Base-by-base conservation (phyloP, 2,888 invertebrate species). In the Ornithoptera alexandrae region DNA sequence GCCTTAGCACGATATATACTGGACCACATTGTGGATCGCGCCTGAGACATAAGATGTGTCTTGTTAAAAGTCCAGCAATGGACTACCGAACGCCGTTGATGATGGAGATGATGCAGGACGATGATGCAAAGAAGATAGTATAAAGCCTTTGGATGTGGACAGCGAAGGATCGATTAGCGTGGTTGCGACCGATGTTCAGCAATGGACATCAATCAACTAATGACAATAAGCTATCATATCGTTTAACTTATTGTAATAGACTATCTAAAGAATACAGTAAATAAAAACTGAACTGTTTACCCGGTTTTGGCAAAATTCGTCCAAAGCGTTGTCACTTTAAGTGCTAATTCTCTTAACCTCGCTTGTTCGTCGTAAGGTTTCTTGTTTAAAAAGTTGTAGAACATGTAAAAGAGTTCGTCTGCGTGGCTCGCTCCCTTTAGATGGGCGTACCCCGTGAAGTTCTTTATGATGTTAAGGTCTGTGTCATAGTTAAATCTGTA, bases 221-320 rank as follows among this genome's bases (percentile, higher is more conserved):
- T n/a, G 8, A 58, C 22, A 24, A 24, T 12, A 0, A 24, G n/a
- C 24, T 24, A 20, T 5, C 4, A 17, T 22, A 17, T 15, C 39
- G 1, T 24, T 22, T 10, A 24, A 22, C 12, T 4, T 17, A 6
- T 17, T 5, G 6, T 24, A 22, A n/a, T 1, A 18, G 15, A 30
- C 12, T 12, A 6, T 59, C 1, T 10, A 59, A 20, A 22, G 24
- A 39, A 1, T 12, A 24, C 22, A 12, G 18, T n/a, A 24, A 15
- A 17, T 58, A 59, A 3, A 15, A 42, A 12, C 15, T 2, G 7
- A 8, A 2, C 46, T 60, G 75, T 81, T 83, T 75, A 93, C 93
- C 86, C 84, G 72, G 85, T 83, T 78, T 84, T 90, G 0, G 91
- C 91, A 71, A 93, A 93, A 72, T 92, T 89, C 0, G 87, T 79